Percentiles rank a stretch among this genome's conserved stretches.
Evolutionary conservation across 2,113 vertebrate species (phyloP).

Genomic region (Salvelinus fontinalis): DNA sequence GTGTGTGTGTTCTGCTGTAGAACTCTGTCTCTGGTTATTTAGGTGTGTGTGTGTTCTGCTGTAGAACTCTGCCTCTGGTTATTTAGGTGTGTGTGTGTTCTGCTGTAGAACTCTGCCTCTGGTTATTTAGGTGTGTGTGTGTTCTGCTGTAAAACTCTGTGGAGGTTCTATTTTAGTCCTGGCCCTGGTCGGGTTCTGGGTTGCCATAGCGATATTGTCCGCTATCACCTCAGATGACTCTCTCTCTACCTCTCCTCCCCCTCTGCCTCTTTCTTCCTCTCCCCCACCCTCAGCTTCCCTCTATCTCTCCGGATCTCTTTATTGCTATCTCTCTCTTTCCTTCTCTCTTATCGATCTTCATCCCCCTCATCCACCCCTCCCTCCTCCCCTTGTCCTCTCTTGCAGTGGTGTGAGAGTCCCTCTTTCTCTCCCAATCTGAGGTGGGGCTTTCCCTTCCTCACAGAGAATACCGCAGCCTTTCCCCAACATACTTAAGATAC

Average conservation of each 20-base stretch:
- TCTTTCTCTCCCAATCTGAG: not conserved
- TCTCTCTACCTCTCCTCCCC: conserved; percentile 12
- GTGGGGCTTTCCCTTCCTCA: not conserved
- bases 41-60: no score
- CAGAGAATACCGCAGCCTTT: not conserved
- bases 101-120: no score
- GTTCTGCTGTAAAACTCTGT: conserved; percentile 1
- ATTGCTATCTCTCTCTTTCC: conserved; percentile 7
- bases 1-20: no score
- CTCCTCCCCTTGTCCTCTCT: conserved; percentile 14
- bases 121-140: no score
- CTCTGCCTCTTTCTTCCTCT: not conserved
- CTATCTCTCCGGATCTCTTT: not conserved
- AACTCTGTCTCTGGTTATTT: no score
- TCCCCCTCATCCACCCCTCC: conserved; percentile 15
- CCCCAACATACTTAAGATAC: not conserved
- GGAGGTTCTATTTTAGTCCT: not conserved
- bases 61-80: no score
- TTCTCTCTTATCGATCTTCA: conserved; percentile 3
- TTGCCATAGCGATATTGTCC: conserved; percentile 16
- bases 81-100: no score
- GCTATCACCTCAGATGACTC: conserved; percentile 33
- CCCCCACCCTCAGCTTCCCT: not conserved
- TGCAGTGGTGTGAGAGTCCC: conserved; percentile 39
- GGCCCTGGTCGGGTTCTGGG: not conserved